These are phyloP conservation scores for Trimorus sp. DNA, from an alignment of 2,888 invertebrate genomes.

Conservation along the genomic window DNA sequence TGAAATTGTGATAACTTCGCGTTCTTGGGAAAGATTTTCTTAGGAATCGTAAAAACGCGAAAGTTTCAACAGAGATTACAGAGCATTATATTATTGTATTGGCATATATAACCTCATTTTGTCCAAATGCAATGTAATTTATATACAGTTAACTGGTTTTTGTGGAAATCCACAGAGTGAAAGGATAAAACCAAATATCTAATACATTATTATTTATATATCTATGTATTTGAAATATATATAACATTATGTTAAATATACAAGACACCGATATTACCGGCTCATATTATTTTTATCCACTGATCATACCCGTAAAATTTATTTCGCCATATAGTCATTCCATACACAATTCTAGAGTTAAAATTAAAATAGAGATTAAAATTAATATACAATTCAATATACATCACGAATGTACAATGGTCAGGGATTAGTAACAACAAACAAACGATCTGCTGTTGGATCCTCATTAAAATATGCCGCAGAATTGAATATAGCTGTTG, in stretches of 20 bases:
- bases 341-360: constrained; percentile 33
- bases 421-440: constrained; percentile 80
- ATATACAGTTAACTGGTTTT: too few species aligned
- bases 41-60: too few species aligned
- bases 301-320: constrained; percentile 66
- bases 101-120: too few species aligned
- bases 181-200: background rate
- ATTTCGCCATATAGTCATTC: constrained; percentile 38
- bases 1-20: too few species aligned
- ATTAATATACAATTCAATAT: constrained; percentile 78
- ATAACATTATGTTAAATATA: constrained; percentile 76
- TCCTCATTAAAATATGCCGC: constrained; percentile 80
- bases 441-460: constrained; percentile 79
- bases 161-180: too few species aligned
- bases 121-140: too few species aligned
- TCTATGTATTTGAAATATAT: constrained; percentile 70
- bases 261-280: constrained; percentile 73
- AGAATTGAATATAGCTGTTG: constrained; percentile 78
- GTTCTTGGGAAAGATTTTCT: too few species aligned
- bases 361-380: too few species aligned
- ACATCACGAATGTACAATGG: constrained; percentile 78
- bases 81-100: too few species aligned
- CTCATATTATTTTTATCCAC: constrained; percentile 49
- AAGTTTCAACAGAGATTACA: too few species aligned
- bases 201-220: constrained; percentile 46